Conservation (phyloP, 2,888 invertebrate species). For the Cantharis rustica region DNA sequence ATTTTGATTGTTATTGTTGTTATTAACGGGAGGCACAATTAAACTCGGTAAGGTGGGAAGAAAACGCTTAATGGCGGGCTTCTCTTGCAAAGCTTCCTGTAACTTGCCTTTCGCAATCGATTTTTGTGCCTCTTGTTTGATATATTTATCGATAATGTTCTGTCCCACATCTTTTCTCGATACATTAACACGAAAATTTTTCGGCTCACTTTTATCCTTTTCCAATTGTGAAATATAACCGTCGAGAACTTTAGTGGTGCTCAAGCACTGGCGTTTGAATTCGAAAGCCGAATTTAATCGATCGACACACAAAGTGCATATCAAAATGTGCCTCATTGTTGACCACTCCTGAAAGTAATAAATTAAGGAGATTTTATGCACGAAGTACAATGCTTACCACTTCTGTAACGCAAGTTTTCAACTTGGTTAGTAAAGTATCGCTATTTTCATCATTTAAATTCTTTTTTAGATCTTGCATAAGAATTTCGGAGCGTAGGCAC, state of each 20-base stretch:
- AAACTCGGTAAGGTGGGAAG: conserved; percentile 16
- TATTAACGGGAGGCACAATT: conserved; percentile 9
- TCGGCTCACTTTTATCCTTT: conserved; percentile 14
- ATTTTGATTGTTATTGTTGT: conserved; percentile 27
- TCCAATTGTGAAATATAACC: conserved; percentile 46
- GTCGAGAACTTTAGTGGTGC: conserved; percentile 47
- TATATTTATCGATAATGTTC: conserved; percentile 17
- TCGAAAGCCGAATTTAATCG: conserved; percentile 50
- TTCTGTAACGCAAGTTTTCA: conserved; percentile 52
- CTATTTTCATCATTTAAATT: conserved; percentile 46
- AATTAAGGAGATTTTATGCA: neutral
- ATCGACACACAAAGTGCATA: conserved; percentile 51
- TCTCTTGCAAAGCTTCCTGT: conserved; percentile 7
- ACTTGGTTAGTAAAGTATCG: conserved; percentile 50
- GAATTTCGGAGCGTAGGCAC: conserved; percentile 51
- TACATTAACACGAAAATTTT: conserved; percentile 18
- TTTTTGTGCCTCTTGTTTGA: conserved; percentile 15
- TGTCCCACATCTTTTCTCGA: conserved; percentile 35
- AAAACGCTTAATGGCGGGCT: neutral
- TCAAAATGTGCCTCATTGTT: conserved; percentile 44
- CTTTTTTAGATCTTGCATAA: conserved; percentile 50
- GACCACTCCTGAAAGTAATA: conserved; percentile 39
- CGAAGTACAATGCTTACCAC: conserved; percentile 45
- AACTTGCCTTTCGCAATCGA: neutral
- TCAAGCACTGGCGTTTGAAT: conserved; percentile 52